Evolutionary conservation across 2,797 vertebrate genomes (phyloP), one percentile per base, ranked within the genome.

Genomic region (Micromesistius poutassou): DNA sequence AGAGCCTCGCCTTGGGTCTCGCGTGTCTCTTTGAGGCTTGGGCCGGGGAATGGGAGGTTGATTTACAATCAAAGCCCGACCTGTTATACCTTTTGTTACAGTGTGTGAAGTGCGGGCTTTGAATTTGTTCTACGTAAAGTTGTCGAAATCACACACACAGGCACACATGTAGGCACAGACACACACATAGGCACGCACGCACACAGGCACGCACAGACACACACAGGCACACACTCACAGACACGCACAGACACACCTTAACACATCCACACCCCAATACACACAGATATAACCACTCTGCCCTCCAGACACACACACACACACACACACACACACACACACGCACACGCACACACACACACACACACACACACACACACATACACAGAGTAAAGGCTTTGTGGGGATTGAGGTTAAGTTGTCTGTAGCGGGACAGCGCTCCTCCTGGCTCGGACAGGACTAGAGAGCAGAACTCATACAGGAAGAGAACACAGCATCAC

Each of bases 401-500:
- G 40, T 22, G 25, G 50, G 28, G 28, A 30, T 33, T 68, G 30
- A 28, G 55, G 12, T 68, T 35, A 19, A 10, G 71, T 72, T 31
- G 25, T 12, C 78, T 55, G 13, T 79, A 74, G 28, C 50, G 79
- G 55, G 76, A 73, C 25, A 22, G 13, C 31, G 42, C 6, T 74
- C 66, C 50, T 50, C 82, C 31, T 12, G 19, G 30, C 22, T 74
- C 72, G 3, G 55, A 36, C 14, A 9, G 62, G 75, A 22, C 28
- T 72, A 66, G 77, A 77, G 80, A 74, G 25, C 78, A 30, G 79
- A 85, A 80, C 6, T 2, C 55, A 76, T 82, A 33, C 22, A 84
- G 83, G 71, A 73, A 70, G 70, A 79, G 78, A 77, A 72, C 25
- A 66, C n/a, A 73, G 88, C 88, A 86, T 90, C 78, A 72, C 74